phyloP scores from a whole-genome alignment of 2,888 invertebrate species.

The Thecophora atra region DNA sequence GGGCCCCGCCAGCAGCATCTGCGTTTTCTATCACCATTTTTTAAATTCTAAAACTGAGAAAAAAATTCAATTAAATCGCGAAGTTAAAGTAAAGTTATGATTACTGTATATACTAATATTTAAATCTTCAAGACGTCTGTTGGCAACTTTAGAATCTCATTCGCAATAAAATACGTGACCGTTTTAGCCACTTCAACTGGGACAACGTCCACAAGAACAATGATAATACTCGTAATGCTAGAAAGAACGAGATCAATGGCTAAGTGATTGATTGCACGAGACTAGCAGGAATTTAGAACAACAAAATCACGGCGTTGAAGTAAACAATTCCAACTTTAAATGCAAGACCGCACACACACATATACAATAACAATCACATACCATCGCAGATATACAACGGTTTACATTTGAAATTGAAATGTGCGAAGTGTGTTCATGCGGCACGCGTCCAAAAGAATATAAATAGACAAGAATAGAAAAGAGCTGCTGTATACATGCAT shows the following conservation, averaged over 20 bases:
- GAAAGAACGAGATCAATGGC: conserved; percentile 6
- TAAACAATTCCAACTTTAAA: neutral
- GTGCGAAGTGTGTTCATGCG: neutral
- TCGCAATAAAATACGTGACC: too few relatives aligned
- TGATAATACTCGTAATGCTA: neutral
- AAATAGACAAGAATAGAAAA: neutral
- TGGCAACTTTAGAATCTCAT: too few relatives aligned
- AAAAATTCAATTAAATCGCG: neutral
- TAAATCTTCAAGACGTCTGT: too few relatives aligned
- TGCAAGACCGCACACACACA: neutral
- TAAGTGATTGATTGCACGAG: conserved; percentile 37
- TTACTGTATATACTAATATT: too few relatives aligned
- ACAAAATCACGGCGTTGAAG: conserved; percentile 8
- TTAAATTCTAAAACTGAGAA: conserved; percentile 44
- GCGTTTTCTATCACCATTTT: conserved; percentile 87
- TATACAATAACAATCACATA: neutral
- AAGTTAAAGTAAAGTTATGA: too few relatives aligned
- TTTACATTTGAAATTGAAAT: neutral
- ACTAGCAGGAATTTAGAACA: conserved; percentile 13
- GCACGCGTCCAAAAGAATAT: neutral
- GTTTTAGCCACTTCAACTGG: conserved; percentile 8
- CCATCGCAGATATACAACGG: neutral
- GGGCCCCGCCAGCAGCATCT: conserved; percentile 51
- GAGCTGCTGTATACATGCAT: too few relatives aligned
- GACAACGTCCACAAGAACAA: conserved; percentile 22